These are phyloP conservation scores for Coptodon rendalli DNA, from an alignment of 2,113 vertebrate species.

Conservation along the genomic window DNA sequence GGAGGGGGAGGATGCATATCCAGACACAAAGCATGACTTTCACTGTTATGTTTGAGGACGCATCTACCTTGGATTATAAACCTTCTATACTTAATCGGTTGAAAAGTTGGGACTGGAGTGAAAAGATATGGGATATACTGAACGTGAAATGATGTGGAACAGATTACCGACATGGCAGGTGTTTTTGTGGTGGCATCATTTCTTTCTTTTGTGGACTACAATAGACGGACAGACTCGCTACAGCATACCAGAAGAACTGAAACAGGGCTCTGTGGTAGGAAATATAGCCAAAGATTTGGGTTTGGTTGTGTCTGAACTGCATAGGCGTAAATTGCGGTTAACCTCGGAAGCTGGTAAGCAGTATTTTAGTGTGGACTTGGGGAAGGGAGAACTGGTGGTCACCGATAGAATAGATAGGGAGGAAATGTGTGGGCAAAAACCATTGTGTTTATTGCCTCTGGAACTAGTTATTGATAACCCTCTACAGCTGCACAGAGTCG, in stretches of 20 bases:
- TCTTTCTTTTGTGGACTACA: constrained; percentile 66
- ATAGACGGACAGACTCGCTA: constrained; percentile 68
- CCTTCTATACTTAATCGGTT: neutral
- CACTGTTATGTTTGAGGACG: neutral
- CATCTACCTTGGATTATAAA: constrained; percentile 22
- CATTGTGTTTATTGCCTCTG: constrained; percentile 67
- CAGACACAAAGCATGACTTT: constrained; percentile 51
- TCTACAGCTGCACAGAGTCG: constrained; percentile 69
- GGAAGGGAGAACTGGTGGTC: constrained; percentile 73
- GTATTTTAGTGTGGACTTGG: constrained; percentile 74
- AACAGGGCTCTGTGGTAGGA: constrained; percentile 72
- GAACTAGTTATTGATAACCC: constrained; percentile 72
- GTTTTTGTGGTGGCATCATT: constrained; percentile 49
- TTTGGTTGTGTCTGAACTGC: constrained; percentile 77
- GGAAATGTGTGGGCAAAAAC: constrained; percentile 64
- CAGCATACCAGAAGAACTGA: constrained; percentile 74
- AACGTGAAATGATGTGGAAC: constrained; percentile 55
- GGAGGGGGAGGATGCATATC: constrained; percentile 30
- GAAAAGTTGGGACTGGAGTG: neutral
- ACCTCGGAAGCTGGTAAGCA: constrained; percentile 78
- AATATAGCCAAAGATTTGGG: constrained; percentile 81
- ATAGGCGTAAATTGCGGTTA: constrained; percentile 78
- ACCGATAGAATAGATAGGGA: constrained; percentile 74
- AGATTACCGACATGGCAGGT: constrained; percentile 55
- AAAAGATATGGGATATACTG: constrained; percentile 24